Base-by-base conservation (phyloP, 2,888 invertebrate species). In the Callyntrura guangdongensis region DNA sequence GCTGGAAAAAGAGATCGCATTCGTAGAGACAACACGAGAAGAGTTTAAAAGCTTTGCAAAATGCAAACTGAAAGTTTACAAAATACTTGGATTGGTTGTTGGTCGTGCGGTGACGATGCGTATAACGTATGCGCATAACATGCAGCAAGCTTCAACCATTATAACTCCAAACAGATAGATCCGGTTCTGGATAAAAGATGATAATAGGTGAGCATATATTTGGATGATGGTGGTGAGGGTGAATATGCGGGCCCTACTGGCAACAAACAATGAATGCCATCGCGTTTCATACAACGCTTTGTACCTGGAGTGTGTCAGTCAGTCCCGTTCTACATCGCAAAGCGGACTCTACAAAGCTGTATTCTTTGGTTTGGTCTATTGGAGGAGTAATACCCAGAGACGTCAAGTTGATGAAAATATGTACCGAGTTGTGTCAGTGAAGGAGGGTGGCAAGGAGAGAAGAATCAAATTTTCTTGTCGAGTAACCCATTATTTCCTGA, bases 381-480 rank as follows among this genome's bases (percentile, higher is more conserved):
- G n/a, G n/a, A 36, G 36, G 2, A 36, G 6, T 36, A 36, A 2
- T 36, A 36, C 36, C 36, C 36, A 36, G 6, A 45, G 17, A 25
- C 25, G 77, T 77, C 77, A 53, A 45, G 17, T 17, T 45, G 77
- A 77, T 77, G 77, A 77, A 77, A 77, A 53, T 53, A 77, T 77
- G 49, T 14, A 49, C 74, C 53, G 53, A 53, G 22, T 77, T 53
- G 49, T 53, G 17, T 49, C 77, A 77, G 2, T 0, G 17, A 53
- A 22, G 14, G 36, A 74, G 47, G 22, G 22, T 20, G 53, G 17
- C n/a, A 20, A 45, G 36, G 1, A 77, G 72, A 87, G 64, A 56
- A 69, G 81, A 87, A 87, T 87, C 81, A 87, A 87, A 87, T 81
- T 87, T 87, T 87, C 81, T 79, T 69, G 53, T 25, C 49, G n/a